Evolutionary conservation across 2,888 invertebrate species (phyloP).

Genomic region (Rhagophthalmus giganteus): DNA sequence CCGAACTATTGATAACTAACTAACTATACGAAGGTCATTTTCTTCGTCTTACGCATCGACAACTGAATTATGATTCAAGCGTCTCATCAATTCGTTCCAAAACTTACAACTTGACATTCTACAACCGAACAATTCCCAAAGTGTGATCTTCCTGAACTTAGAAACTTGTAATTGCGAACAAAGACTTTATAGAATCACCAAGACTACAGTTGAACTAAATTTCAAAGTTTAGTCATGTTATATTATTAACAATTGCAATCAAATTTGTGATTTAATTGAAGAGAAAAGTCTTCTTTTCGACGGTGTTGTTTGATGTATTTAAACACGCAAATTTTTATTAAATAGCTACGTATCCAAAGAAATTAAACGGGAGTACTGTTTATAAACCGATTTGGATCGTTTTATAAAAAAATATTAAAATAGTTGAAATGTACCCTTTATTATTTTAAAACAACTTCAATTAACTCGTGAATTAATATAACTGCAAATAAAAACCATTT

Average conservation of each 20-base stretch:
- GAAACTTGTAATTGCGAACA: slow-evolving; percentile 12
- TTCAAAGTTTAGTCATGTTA: neutral
- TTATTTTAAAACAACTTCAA: too few relatives aligned
- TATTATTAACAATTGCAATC: neutral
- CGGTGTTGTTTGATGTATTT: too few relatives aligned
- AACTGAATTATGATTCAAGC: slow-evolving; percentile 6
- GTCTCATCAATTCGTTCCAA: slow-evolving; percentile 6
- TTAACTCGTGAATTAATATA: too few relatives aligned
- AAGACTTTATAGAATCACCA: neutral
- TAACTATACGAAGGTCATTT: slow-evolving; percentile 3
- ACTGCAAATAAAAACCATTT: too few relatives aligned
- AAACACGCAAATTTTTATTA: too few relatives aligned
- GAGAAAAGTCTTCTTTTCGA: too few relatives aligned
- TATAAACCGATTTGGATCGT: too few relatives aligned
- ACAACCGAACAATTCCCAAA: slow-evolving; percentile 2
- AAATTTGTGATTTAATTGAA: neutral
- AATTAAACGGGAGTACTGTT: too few relatives aligned
- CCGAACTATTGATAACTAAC: too few relatives aligned
- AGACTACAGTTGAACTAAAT: neutral
- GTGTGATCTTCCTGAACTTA: slow-evolving; percentile 2
- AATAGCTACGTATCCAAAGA: too few relatives aligned
- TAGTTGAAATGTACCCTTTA: too few relatives aligned
- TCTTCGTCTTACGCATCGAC: slow-evolving; percentile 1
- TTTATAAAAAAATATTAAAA: too few relatives aligned
- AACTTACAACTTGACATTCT: slow-evolving; percentile 9